Evolutionary conservation across 2,797 vertebrate species (phyloP).

Genomic region (Myripristis murdjan): DNA sequence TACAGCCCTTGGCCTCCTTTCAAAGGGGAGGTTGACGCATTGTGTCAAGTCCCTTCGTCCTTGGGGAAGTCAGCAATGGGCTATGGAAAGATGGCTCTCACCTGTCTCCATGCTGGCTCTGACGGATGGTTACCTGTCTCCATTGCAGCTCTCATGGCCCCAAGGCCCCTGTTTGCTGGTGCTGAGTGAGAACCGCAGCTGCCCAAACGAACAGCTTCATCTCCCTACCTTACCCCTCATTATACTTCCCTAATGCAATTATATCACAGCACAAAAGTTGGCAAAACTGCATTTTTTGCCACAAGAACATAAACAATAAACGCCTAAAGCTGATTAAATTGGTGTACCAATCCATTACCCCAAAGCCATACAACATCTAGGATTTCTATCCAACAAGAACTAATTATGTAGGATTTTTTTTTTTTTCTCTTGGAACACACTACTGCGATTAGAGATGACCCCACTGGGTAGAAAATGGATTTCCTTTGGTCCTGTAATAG

Average conservation of each 20-base stretch:
- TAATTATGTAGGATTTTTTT: background rate
- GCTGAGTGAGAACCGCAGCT: conserved; percentile 82
- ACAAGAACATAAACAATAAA: background rate
- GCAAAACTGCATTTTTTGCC: conserved; percentile 15
- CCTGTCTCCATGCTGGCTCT: conserved; percentile 86
- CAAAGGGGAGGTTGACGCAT: conserved; percentile 81
- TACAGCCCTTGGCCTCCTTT: conserved; percentile 80
- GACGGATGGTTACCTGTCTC: conserved; percentile 89
- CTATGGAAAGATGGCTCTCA: conserved; percentile 91
- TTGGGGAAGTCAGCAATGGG: conserved; percentile 87
- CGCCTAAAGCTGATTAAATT: conserved; percentile 15
- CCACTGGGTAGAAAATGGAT: background rate
- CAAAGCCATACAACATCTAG: conserved; percentile 1
- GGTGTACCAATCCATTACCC: background rate
- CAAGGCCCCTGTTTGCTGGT: conserved; percentile 83
- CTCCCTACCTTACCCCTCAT: conserved; percentile 47
- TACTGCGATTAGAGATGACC: background rate
- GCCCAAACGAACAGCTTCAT: conserved; percentile 70
- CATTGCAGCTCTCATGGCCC: conserved; percentile 82
- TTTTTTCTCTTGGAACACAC: background rate
- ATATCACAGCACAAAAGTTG: conserved; percentile 55
- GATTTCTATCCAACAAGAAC: background rate
- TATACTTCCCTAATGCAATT: background rate
- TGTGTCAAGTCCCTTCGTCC: conserved; percentile 92
- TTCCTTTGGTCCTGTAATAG: conserved; percentile 1